Conservation (phyloP, 2,113 vertebrate species). For the Electrona antarctica region DNA sequence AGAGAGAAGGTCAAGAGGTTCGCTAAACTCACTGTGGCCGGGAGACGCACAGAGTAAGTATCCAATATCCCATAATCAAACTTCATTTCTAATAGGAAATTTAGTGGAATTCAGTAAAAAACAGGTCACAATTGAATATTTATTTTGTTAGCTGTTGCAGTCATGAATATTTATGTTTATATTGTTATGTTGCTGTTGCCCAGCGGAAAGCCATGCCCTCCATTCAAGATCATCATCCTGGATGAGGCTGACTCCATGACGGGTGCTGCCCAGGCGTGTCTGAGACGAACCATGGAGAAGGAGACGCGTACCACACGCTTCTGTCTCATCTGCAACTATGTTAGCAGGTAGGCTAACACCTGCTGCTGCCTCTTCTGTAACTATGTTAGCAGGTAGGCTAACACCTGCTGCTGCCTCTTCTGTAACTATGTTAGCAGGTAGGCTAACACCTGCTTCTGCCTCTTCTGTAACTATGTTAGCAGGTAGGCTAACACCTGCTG, state of each 20-base stretch:
- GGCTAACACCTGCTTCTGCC: slow-evolving; percentile 89
- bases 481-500: not conserved
- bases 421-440: too few species aligned
- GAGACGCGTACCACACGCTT: slow-evolving; percentile 96
- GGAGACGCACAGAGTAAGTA: slow-evolving; percentile 91
- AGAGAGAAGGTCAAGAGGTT: slow-evolving; percentile 96
- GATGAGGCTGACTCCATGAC: slow-evolving; percentile 99
- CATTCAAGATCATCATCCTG: slow-evolving; percentile 97
- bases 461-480: slow-evolving; percentile 85
- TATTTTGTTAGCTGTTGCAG: not conserved
- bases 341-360: slow-evolving; percentile 85
- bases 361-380: too few species aligned
- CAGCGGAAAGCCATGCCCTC: slow-evolving; percentile 93
- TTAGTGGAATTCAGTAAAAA: too few species aligned
- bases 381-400: too few species aligned
- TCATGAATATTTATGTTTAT: not conserved
- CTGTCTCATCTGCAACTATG: slow-evolving; percentile 98
- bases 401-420: not conserved
- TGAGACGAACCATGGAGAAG: slow-evolving; percentile 98
- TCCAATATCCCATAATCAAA: too few species aligned
- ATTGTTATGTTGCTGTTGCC: slow-evolving; percentile 20
- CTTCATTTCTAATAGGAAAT: too few species aligned
- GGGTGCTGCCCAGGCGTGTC: slow-evolving; percentile 91
- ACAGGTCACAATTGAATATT: too few species aligned
- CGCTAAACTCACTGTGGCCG: slow-evolving; percentile 91